Evolutionary conservation across 2,797 vertebrate species (phyloP), one percentile per base, ranked within the genome.

Genomic region (Eurystomus glaucurus): DNA sequence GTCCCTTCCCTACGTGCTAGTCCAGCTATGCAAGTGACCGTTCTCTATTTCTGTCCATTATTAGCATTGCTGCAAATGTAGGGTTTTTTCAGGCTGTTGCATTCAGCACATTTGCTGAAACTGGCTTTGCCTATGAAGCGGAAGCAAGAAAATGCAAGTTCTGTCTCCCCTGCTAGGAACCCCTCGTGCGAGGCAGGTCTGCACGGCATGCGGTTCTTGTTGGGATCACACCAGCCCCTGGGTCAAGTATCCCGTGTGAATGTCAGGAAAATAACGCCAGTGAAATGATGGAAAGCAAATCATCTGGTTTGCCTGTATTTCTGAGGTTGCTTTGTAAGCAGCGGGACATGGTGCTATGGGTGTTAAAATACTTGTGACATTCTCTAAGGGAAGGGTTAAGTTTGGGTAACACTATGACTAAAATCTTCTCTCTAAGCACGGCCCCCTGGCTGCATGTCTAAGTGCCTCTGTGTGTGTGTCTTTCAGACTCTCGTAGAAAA

Each of bases 321-420:
- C 75, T 90, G 79, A 58, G 68, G 11, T 28, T 76, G 85, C 90
- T 94, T 81, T 92, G 79, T 85, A 39, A 89, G 87, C 64, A 52
- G 64, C 2, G n/a, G 45, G 88, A 50, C 85, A 60, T 70, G 66
- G 79, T 85, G 51, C 83, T 92, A 11, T 6, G 90, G 70, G 54
- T 93, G 77, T 92, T 71, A 46, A 85, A 89, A 89, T 89, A 10
- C 83, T 89, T 93, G 92, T 71, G 94, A 35, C 86, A 26, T 89
- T 57, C 66, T 77, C 55, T 48, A 52, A 83, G 85, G 29, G 83
- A 80, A 39, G 85, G 23, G 83, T 45, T 92, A 14, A 74, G 4
- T 68, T 31, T 21, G 74, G 78, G 66, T 85, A 52, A 91, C 74
- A 50, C 77, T 70, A 12, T 2, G 66, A 19, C 51, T 82, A 2